Conservation (phyloP, 1,140 invertebrate species). For the Hyles vespertilio region DNA sequence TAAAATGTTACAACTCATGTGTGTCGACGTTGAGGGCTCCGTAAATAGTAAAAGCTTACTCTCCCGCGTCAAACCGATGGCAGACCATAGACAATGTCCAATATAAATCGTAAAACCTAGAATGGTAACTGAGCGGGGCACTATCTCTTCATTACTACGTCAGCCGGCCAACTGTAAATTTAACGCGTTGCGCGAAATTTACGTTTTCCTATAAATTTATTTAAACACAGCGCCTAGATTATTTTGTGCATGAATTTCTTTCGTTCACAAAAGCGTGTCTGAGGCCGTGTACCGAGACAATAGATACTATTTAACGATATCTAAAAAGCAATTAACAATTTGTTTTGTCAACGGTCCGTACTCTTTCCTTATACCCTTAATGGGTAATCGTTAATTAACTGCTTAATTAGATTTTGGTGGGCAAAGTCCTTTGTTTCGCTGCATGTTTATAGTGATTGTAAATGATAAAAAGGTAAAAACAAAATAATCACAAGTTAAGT, state of each 20-base stretch:
- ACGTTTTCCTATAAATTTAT: conserved; percentile 7
- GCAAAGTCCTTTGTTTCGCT: no score
- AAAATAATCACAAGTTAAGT: no score
- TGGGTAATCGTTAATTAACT: no score
- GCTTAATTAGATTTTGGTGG: no score
- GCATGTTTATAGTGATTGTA: no score
- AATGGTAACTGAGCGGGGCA: neutral
- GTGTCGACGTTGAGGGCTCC: no score
- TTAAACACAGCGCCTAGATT: conserved; percentile 4
- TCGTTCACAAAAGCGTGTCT: conserved; percentile 5
- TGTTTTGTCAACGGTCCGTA: conserved; percentile 2
- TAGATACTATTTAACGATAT: conserved; percentile 5
- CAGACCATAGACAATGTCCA: no score
- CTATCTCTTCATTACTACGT: conserved; percentile 2
- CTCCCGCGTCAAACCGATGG: no score
- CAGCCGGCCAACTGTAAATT: neutral
- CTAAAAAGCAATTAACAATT: conserved; percentile 5
- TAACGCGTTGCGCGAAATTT: conserved; percentile 2
- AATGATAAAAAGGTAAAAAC: no score
- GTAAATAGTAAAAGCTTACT: no score
- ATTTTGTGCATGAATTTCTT: conserved; percentile 5
- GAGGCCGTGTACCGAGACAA: neutral
- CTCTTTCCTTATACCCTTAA: neutral
- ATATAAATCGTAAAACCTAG: conserved; percentile 2
- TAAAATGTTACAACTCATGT: no score